A percentile compares a stretch with the other conserved stretches of the same genome.
These are phyloP conservation scores for Lepidonotus clava DNA, from an alignment of 2,888 invertebrate genomes.

Conservation along the genomic window DNA sequence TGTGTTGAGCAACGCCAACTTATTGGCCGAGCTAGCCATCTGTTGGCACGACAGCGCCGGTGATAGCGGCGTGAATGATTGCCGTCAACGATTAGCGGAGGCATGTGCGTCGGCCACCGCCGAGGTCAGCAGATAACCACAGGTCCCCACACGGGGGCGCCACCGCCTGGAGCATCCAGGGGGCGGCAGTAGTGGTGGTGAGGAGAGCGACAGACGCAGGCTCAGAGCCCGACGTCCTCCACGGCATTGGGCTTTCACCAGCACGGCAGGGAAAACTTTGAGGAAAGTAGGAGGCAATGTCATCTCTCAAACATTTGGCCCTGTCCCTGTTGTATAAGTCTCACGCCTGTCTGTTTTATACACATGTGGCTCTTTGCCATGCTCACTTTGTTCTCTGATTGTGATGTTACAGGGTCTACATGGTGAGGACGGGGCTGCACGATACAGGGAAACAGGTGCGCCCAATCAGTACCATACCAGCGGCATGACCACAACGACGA, in stretches of 20 bases:
- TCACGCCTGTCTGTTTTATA: too few species aligned
- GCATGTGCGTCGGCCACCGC: constrained; percentile 21
- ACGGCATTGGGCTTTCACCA: not conserved
- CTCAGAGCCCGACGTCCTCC: not conserved
- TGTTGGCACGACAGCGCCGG: constrained; percentile 26
- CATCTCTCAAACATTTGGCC: too few species aligned
- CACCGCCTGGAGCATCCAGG: constrained; percentile 8
- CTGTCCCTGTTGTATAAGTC: too few species aligned
- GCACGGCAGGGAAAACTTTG: not conserved
- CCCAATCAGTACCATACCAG: too few species aligned
- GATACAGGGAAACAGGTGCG: too few species aligned
- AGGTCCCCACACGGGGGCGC: not conserved
- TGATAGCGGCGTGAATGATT: constrained; percentile 43
- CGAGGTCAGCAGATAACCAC: not conserved
- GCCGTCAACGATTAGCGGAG: constrained; percentile 40
- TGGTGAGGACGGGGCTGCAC: too few species aligned
- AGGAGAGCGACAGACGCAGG: not conserved
- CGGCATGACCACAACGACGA: too few species aligned
- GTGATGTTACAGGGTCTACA: too few species aligned
- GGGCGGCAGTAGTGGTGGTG: too few species aligned
- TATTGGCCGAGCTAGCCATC: constrained; percentile 13
- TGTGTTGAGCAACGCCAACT: not conserved
- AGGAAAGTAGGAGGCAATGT: not conserved
- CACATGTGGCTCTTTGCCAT: too few species aligned
- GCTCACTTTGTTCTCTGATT: too few species aligned